Evolutionary conservation across 2,113 vertebrate genomes (phyloP).

Genomic region (Chauna torquata): DNA sequence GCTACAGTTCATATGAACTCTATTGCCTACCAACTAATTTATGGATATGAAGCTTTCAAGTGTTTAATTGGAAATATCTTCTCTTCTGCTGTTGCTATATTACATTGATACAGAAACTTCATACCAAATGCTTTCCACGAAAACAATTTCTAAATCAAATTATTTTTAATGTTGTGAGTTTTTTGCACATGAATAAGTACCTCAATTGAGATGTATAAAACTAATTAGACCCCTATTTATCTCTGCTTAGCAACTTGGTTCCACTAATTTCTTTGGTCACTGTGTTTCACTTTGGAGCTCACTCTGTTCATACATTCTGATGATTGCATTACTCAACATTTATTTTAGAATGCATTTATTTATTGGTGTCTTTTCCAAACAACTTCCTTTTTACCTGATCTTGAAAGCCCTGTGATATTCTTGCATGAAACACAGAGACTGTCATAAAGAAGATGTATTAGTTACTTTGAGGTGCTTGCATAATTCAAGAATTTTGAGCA

Average conservation of each 20-base stretch:
- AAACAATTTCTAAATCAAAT: constrained; percentile 73
- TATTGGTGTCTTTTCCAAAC: neutral
- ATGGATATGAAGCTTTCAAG: constrained; percentile 48
- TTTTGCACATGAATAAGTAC: constrained; percentile 56
- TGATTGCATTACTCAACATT: constrained; percentile 36
- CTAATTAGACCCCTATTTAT: constrained; percentile 58
- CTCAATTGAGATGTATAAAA: constrained; percentile 65
- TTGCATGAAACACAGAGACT: neutral
- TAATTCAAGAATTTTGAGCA: neutral
- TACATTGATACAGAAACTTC: constrained; percentile 12
- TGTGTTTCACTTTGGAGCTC: neutral
- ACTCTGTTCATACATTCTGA: neutral
- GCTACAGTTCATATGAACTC: neutral
- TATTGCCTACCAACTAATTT: constrained; percentile 43
- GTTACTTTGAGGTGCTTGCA: neutral
- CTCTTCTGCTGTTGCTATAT: constrained; percentile 35
- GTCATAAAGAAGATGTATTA: neutral
- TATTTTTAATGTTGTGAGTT: constrained; percentile 60
- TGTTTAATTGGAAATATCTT: constrained; percentile 66
- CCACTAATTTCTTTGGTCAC: constrained; percentile 48
- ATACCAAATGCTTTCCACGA: constrained; percentile 32
- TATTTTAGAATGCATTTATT: constrained; percentile 30
- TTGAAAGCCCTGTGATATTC: neutral
- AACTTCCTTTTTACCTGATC: neutral
- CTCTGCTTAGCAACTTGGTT: constrained; percentile 41